Percentiles rank a stretch among this genome's conserved stretches.
Evolutionary conservation across 2,888 invertebrate genomes (phyloP).

Genomic region (Ophion slaviceki): DNA sequence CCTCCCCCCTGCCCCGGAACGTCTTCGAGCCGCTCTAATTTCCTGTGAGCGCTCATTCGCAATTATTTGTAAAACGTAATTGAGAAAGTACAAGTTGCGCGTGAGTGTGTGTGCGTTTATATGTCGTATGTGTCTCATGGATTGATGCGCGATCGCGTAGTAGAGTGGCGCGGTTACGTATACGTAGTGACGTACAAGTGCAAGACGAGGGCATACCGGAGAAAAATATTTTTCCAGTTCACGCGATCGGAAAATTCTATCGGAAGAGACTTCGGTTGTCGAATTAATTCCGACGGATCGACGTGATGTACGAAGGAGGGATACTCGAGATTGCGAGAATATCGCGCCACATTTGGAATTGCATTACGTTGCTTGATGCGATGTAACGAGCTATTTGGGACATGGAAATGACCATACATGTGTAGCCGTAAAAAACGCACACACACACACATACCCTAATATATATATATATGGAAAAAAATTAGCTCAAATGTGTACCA

Average conservation of each 20-base stretch:
- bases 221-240: slow-evolving; percentile 29
- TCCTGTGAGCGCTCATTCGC: slow-evolving; percentile 33
- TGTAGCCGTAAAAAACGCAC: too few species aligned
- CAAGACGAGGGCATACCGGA: slow-evolving; percentile 17
- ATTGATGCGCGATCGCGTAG: too few species aligned
- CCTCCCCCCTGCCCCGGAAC: neutral
- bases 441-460: too few species aligned
- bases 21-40: neutral
- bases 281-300: slow-evolving; percentile 15
- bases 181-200: slow-evolving; percentile 1
- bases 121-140: too few species aligned
- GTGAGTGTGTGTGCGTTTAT: neutral
- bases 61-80: slow-evolving; percentile 61
- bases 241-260: slow-evolving; percentile 31
- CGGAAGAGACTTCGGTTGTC: slow-evolving; percentile 14
- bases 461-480: too few species aligned
- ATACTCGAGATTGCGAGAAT: neutral
- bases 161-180: slow-evolving; percentile 6
- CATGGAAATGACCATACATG: too few species aligned
- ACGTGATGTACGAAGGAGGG: neutral
- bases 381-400: neutral
- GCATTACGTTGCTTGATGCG: neutral
- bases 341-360: neutral
- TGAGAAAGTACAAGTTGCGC: slow-evolving; percentile 53
- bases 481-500: too few species aligned